Conservation (phyloP, 2,797 vertebrate species). For the Platalea minor region DNA sequence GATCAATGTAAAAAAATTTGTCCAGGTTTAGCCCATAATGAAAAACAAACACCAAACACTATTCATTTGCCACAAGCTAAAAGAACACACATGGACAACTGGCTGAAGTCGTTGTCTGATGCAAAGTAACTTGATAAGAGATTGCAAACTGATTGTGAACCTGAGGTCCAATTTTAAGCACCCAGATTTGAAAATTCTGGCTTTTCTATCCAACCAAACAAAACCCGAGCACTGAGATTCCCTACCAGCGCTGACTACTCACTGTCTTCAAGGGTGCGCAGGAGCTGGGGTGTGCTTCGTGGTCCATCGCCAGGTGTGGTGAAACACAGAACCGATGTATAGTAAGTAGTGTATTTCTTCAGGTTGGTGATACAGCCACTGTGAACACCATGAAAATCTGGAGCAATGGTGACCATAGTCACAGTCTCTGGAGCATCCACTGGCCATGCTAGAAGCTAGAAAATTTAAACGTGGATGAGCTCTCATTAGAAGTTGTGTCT, state of each 20-base stretch:
- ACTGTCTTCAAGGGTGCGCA: conserved; percentile 92
- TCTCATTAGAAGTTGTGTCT: background rate
- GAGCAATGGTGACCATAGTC: conserved; percentile 86
- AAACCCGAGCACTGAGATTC: background rate
- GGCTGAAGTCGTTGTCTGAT: background rate
- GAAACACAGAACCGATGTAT: conserved; percentile 88
- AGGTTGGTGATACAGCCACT: conserved; percentile 85
- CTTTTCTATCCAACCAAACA: background rate
- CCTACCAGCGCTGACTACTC: conserved; percentile 65
- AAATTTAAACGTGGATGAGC: background rate
- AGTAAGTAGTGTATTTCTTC: conserved; percentile 89
- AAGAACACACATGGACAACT: background rate
- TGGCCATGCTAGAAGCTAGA: conserved; percentile 89
- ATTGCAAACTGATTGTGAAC: background rate
- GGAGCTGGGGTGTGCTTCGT: conserved; percentile 80
- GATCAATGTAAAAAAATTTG: background rate
- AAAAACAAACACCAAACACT: background rate
- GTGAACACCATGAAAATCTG: conserved; percentile 90
- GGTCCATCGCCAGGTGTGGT: conserved; percentile 94
- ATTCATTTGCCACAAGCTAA: background rate
- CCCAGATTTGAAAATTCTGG: background rate
- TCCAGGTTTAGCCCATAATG: background rate
- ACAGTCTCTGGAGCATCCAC: conserved; percentile 77
- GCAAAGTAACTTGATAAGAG: background rate
- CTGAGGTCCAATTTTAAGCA: background rate